phyloP scores from a whole-genome alignment of 2,888 invertebrate species.

The Fragum fragum region DNA sequence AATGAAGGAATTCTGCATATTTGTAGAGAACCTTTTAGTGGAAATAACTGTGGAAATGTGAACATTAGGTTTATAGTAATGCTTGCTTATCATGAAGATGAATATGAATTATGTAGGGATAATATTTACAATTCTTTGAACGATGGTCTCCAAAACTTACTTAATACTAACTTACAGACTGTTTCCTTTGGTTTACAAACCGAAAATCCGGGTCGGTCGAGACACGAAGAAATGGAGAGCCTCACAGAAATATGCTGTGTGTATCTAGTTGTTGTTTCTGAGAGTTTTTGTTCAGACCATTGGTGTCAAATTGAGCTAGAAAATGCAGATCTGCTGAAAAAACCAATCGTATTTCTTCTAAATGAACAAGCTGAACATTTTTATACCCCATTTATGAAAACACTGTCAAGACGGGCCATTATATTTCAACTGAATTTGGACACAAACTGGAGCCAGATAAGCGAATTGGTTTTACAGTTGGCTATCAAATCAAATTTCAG shows the following conservation, averaged over 20 bases:
- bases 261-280: slow-evolving; percentile 14
- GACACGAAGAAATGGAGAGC: slow-evolving; percentile 15
- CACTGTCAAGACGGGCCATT: background rate
- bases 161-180: background rate
- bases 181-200: background rate
- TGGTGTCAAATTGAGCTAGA: slow-evolving; percentile 26
- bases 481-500: too few species aligned
- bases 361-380: background rate
- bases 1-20: too few species aligned
- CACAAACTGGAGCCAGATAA: too few species aligned
- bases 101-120: slow-evolving; percentile 3
- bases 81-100: slow-evolving; percentile 9
- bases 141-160: background rate
- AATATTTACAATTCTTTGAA: background rate
- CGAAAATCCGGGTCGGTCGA: slow-evolving; percentile 4
- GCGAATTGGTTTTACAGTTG: too few species aligned
- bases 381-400: background rate
- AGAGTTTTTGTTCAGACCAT: slow-evolving; percentile 6
- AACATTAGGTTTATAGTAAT: background rate
- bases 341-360: slow-evolving; percentile 24
- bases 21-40: background rate
- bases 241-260: slow-evolving; percentile 11
- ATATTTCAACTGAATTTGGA: too few species aligned
- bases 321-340: slow-evolving; percentile 5
- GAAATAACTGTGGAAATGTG: background rate